phyloP scores from a whole-genome alignment of 2,888 invertebrate species.

The Branchipolynoe longqiensis region DNA sequence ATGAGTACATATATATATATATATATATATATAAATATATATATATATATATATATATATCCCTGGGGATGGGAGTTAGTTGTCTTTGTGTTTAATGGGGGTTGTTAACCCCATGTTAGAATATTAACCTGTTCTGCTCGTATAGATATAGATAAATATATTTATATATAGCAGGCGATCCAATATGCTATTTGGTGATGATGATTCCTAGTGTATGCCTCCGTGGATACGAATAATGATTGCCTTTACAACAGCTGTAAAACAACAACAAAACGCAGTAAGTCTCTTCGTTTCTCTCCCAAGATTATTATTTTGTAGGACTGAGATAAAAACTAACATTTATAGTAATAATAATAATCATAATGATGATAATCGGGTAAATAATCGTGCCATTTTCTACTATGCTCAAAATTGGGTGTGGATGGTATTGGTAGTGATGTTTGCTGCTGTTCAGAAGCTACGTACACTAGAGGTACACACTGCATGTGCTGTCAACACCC shows the following conservation, averaged over 20 bases:
- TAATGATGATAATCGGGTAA: neutral
- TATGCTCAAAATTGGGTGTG: neutral
- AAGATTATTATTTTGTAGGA: neutral
- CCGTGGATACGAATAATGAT: neutral
- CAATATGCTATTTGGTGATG: neutral
- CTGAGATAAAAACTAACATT: neutral
- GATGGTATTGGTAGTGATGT: too few species aligned
- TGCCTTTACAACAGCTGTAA: neutral
- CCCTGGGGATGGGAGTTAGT: too few species aligned
- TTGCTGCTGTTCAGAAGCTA: neutral
- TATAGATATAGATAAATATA: too few species aligned
- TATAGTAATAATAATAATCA: neutral
- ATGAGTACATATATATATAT: too few species aligned
- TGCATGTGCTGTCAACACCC: too few species aligned
- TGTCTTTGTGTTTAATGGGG: too few species aligned
- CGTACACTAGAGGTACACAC: neutral
- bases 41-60: too few species aligned
- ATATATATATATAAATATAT: too few species aligned
- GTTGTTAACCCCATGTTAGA: too few species aligned
- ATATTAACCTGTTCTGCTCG: too few species aligned
- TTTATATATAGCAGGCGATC: constrained; percentile 38
- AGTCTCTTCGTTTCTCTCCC: constrained; percentile 12
- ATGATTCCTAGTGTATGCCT: neutral
- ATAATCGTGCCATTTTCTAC: neutral
- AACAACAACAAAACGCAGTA: neutral